Base-by-base conservation (phyloP, 1,140 invertebrate genomes). In the Cyphomyrmex costatus region DNA sequence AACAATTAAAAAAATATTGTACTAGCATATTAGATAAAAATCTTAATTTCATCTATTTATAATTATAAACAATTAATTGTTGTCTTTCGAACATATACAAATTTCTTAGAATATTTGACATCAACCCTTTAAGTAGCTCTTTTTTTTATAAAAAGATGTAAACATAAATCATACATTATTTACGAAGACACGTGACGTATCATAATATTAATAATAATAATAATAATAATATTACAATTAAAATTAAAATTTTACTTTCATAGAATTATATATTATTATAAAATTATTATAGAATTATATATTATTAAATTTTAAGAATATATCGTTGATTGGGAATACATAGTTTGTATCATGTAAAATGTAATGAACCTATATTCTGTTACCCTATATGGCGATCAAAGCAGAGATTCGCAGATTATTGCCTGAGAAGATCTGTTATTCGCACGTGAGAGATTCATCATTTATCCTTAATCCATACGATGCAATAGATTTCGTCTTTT, bases 401-500 rank as follows among this genome's bases (percentile, higher is more conserved):
- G 21, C 5, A 70, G 24, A 49, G 6, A 51, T 49, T 24, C 16
- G 36, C 42, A 16, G 63, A 66, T 66, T 70, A 71, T 71, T 8
- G 14, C n/a, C n/a, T n/a, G n/a, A n/a, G n/a, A 71, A 49, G 21
- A 51, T 5, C 36, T 42, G 36, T 2, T 19, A 6, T 16, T 42
- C 7, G 14, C 42, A 36, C n/a, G 4, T 16, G 30, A 71, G 30
- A 24, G 21, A 71, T 60, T 61, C 12, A 60, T 61, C 12, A 60
- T 46, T 24, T 36, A 24, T 78, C 60, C 60, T 78, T 51, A 21
- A 78, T 78, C 61, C 19, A 30, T 65, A 10, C 66, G 42, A 60
- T 61, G 51, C 24, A 30, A 84, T 63, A 74, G 36, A 84, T 53
- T 36, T 82, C 68, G 27, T 42, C 16, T 30, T 16, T 27, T 24